Base-by-base conservation (phyloP, 2,888 invertebrate species). In the Epirrhoe tristata region DNA sequence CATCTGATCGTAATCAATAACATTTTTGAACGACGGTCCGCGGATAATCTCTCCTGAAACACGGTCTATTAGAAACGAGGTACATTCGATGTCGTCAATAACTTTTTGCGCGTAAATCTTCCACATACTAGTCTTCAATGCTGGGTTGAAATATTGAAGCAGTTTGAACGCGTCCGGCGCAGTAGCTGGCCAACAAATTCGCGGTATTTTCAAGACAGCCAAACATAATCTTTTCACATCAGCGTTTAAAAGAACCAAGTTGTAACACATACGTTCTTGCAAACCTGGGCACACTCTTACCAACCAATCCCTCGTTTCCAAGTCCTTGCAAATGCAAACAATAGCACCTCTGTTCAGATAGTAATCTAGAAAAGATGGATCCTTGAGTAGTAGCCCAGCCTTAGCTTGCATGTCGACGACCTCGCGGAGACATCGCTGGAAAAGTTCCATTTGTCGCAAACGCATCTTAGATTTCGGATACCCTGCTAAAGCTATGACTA, bases 91-190 rank as follows among this genome's bases (percentile, higher is more conserved):
- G 12, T 82, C 74, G 6, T 87, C 81, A 0, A 82, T 64, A 0
- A 74, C 73, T 69, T 88, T 90, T 64, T 91, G 90, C 0, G 88
- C 76, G 67, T 91, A 91, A 6, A 92, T 86, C 63, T 86, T 87
- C 91, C 92, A 93, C 36, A 80, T 56, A 57, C 79, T 74, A 0
- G 91, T 91, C 73, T 83, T 89, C 17, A 93, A 69, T 0, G 83
- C 82, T 0, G 92, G 91, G 70, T 93, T 93, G 43, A 91, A 93
- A 68, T 91, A 92, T 51, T 93, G 90, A n/a, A 93, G 69, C 0
- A 92, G 75, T 75, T 90, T 91, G 55, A 93, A 92, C 0, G 85
- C 86, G 53, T 91, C 91, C 17, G 83, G 79, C 0, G 90, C 89
- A 0, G 89, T 85, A 0, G 90, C 82, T 0, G 92, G 91, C 89